Evolutionary conservation across 1,140 invertebrate genomes (phyloP).

Genomic region (Heliconius congener): DNA sequence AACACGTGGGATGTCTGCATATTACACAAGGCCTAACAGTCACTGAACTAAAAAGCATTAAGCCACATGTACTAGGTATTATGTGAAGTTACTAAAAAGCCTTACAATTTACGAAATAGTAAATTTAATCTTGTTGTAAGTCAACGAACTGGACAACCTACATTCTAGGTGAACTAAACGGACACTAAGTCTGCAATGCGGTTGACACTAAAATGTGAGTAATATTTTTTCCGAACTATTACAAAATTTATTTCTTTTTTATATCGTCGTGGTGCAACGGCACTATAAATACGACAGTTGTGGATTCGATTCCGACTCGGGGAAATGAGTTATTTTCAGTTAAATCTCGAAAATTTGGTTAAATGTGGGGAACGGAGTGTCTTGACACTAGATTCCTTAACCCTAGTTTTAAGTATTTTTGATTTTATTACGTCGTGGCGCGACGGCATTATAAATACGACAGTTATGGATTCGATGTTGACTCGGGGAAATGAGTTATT

Average conservation of each 20-base stretch:
- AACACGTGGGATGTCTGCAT: background rate
- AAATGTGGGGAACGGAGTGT: too few species aligned
- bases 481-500: too few species aligned
- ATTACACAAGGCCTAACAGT: background rate
- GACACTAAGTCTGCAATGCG: slow-evolving; percentile 13
- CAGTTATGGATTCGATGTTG: too few species aligned
- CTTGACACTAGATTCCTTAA: too few species aligned
- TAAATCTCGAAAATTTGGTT: too few species aligned
- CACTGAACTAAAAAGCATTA: background rate
- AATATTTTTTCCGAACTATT: background rate
- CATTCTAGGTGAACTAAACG: background rate
- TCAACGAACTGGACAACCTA: slow-evolving; percentile 34
- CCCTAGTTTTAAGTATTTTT: too few species aligned
- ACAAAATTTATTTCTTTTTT: background rate
- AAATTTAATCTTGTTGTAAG: slow-evolving; percentile 16
- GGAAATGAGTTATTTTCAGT: too few species aligned
- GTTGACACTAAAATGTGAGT: slow-evolving; percentile 6
- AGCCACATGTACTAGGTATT: background rate
- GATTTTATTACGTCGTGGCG: too few species aligned
- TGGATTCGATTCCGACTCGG: too few species aligned
- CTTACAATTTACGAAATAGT: background rate
- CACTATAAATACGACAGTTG: too few species aligned
- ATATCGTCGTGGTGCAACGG: too few species aligned
- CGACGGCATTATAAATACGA: too few species aligned
- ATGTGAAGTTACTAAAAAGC: background rate